Evolutionary conservation across 2,888 invertebrate species (phyloP).

Genomic region (Polydesmus complanatus): DNA sequence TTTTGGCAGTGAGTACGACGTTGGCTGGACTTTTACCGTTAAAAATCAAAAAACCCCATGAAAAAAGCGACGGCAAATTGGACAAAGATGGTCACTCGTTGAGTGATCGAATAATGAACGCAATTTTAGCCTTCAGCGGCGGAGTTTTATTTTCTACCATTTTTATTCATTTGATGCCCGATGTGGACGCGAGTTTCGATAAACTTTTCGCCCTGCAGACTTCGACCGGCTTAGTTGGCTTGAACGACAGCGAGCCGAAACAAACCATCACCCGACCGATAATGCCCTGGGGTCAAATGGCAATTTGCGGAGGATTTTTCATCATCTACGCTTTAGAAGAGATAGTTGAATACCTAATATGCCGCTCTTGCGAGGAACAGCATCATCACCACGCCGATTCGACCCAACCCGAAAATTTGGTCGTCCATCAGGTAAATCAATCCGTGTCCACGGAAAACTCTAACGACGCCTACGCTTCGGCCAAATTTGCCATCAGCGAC

Average conservation of each 20-base stretch:
- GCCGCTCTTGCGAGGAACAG: constrained; percentile 33
- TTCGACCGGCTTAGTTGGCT: neutral
- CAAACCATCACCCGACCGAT: constrained; percentile 31
- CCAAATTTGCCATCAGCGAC: neutral
- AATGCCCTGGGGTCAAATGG: constrained; percentile 51
- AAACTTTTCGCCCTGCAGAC: neutral
- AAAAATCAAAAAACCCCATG: constrained; percentile 34
- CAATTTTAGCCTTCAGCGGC: constrained; percentile 62
- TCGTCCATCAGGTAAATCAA: neutral
- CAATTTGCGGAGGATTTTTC: constrained; percentile 63
- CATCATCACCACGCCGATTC: constrained; percentile 14
- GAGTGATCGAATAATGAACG: neutral
- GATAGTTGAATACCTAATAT: constrained; percentile 53
- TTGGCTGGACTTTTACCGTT: constrained; percentile 60
- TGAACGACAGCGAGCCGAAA: neutral
- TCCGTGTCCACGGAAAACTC: neutral
- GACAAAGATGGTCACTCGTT: neutral
- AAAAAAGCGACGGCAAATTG: neutral
- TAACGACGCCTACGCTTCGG: neutral
- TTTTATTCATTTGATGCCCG: constrained; percentile 65
- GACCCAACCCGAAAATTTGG: neutral
- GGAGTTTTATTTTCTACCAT: constrained; percentile 68
- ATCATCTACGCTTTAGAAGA: constrained; percentile 68
- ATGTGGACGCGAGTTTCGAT: constrained; percentile 55
- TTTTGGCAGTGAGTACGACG: constrained; percentile 59